Percentiles rank a stretch among this genome's conserved stretches.
phyloP scores from a whole-genome alignment of 2,888 invertebrate genomes.

The Dorcus hopei region DNA sequence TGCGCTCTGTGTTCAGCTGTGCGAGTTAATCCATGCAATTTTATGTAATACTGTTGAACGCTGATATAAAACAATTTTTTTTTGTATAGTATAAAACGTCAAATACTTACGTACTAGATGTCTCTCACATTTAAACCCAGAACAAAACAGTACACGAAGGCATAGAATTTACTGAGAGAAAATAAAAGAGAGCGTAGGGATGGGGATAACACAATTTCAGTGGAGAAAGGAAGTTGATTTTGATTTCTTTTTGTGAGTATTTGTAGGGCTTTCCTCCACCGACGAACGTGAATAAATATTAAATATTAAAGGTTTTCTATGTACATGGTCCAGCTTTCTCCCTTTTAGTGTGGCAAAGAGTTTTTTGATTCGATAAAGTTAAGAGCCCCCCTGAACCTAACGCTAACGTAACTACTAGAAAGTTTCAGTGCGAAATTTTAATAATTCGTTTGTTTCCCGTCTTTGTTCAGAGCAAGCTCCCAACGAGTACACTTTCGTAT shows the following conservation, averaged over 20 bases:
- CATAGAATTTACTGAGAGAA: constrained; percentile 16
- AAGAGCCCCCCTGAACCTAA: too few relatives aligned
- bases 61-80: constrained; percentile 19
- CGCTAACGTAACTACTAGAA: too few relatives aligned
- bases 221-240: constrained; percentile 1
- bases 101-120: background rate
- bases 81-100: constrained; percentile 30
- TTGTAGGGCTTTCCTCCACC: background rate
- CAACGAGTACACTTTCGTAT: constrained; percentile 1
- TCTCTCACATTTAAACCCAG: background rate
- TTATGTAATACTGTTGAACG: constrained; percentile 14
- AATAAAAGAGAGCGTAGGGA: constrained; percentile 22
- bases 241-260: background rate
- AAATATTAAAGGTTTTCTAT: background rate
- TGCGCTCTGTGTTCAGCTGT: constrained; percentile 41
- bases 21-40: constrained; percentile 33
- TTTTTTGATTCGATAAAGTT: too few relatives aligned
- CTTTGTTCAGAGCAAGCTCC: too few relatives aligned
- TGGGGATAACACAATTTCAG: constrained; percentile 20
- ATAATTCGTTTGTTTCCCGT: too few relatives aligned
- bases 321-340: background rate
- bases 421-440: too few relatives aligned
- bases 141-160: constrained; percentile 16
- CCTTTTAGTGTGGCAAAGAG: too few relatives aligned
- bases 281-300: background rate